Evolutionary conservation across 2,888 invertebrate genomes (phyloP).

Genomic region (Chalcis sispes): DNA sequence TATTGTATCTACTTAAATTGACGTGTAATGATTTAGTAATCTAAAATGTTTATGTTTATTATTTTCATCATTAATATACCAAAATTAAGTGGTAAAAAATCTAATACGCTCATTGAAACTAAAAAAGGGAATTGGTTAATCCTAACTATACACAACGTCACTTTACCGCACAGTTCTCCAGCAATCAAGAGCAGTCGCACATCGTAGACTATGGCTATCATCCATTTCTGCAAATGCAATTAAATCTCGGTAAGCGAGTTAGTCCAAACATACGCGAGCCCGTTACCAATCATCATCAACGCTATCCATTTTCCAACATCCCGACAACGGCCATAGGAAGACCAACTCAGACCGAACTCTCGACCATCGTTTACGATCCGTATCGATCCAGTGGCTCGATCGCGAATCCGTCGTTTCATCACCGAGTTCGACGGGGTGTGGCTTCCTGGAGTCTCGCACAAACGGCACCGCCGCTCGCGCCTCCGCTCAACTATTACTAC

Average conservation of each 20-base stretch:
- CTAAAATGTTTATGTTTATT: no score
- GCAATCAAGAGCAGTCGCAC: no score
- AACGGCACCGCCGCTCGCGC: not conserved
- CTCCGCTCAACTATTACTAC: not conserved
- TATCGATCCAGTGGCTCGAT: not conserved
- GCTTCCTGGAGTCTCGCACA: not conserved
- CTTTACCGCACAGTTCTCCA: no score
- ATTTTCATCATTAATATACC: no score
- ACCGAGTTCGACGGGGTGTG: slow-evolving; percentile 1
- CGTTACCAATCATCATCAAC: no score
- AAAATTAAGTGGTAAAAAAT: no score
- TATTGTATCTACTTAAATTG: no score
- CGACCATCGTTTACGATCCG: not conserved
- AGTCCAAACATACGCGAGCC: slow-evolving; percentile 28
- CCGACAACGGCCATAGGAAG: not conserved
- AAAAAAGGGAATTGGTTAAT: no score
- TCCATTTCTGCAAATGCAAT: slow-evolving; percentile 8
- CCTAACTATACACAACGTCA: no score
- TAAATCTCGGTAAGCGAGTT: slow-evolving; percentile 46
- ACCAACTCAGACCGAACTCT: not conserved
- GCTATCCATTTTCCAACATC: slow-evolving; percentile 5
- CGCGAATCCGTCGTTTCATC: not conserved
- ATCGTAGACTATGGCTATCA: slow-evolving; percentile 31
- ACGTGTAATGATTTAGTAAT: no score
- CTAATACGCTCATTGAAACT: no score